Conservation (phyloP, 2,888 invertebrate species). For the Hybos culiciformis region DNA sequence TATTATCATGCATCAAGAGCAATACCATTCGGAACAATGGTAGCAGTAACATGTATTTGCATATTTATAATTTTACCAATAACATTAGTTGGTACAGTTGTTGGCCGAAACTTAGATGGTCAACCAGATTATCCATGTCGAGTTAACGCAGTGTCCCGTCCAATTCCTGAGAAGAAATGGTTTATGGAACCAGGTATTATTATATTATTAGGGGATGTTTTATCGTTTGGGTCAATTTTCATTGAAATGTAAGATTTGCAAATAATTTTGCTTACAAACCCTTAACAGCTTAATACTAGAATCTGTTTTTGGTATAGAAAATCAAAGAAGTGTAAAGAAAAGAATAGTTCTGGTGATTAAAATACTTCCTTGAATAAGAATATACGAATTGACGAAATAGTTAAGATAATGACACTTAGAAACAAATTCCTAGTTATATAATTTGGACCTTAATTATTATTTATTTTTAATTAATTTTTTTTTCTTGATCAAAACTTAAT, state of each 20-base stretch:
- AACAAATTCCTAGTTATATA: no score
- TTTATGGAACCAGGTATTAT: slow-evolving; percentile 96
- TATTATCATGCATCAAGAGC: slow-evolving; percentile 99
- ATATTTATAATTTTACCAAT: slow-evolving; percentile 94
- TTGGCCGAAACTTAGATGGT: slow-evolving; percentile 91
- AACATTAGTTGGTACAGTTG: slow-evolving; percentile 89
- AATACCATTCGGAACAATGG: slow-evolving; percentile 98
- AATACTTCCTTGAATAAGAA: no score
- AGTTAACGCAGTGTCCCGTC: slow-evolving; percentile 93
- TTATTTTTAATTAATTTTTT: no score
- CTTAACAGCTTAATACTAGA: no score
- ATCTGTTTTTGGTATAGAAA: no score
- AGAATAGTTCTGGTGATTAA: no score
- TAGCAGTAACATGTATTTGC: slow-evolving; percentile 95
- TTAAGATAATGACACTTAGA: no score
- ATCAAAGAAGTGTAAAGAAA: no score
- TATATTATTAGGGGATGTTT: slow-evolving; percentile 84
- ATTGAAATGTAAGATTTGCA: slow-evolving; percentile 98
- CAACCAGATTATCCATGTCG: slow-evolving; percentile 96
- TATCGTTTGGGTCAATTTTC: slow-evolving; percentile 99
- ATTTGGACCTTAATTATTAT: no score
- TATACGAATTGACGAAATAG: no score
- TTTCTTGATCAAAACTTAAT: no score
- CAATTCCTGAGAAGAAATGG: slow-evolving; percentile 83
- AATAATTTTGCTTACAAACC: no score